Base-by-base conservation (phyloP, 1,140 invertebrate species). In the Scaptomyza pallida region DNA sequence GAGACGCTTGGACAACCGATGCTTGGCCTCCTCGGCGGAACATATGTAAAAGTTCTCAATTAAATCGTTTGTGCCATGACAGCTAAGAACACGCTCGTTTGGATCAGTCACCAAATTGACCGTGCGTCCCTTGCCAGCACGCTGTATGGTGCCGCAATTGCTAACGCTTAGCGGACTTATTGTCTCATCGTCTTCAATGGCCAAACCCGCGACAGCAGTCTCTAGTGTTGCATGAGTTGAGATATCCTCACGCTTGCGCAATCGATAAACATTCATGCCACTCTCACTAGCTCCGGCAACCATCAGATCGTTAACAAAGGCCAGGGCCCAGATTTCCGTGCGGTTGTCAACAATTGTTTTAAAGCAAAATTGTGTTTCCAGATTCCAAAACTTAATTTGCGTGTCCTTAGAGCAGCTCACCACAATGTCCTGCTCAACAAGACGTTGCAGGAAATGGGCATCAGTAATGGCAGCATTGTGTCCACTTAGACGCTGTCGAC, bases 361-460 rank as follows among this genome's bases (percentile, higher is more conserved):
- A 81, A 99, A 99, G 92, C 98, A 99, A 89, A 98, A 97, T 81
- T 98, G 96, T 17, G 96, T 98, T 69, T 97, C 95, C 55, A 99
- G 92, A 93, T 99, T 97, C 98, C 98, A 99, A 90, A 99, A 98
- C 90, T 99, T 99, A 0, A 99, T 94, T 91, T 97, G 97, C 12
- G 96, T 96, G 91, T 99, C 99, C 92, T 97, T 98, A 2, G 98
- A 99, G 52, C 95, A 94, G 72, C 97, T 97, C 8, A 99, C 93
- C 74, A 97, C 94, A 79, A 97, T 95, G 40, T 94, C 93, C 23
- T 92, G 90, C 51, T 89, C 82, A 8, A 80, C 88, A 5, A 91
- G 44, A 26, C 94, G 92, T 21, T 94, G 94, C 83, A 99, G 94
- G 89, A 99, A 99, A 9, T 93, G 85, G 0, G 97, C 92, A 92